A percentile compares a stretch with the other conserved stretches of the same genome.
Evolutionary conservation across 2,888 invertebrate species (phyloP).

Genomic region (Agonopterix alstromeriana): DNA sequence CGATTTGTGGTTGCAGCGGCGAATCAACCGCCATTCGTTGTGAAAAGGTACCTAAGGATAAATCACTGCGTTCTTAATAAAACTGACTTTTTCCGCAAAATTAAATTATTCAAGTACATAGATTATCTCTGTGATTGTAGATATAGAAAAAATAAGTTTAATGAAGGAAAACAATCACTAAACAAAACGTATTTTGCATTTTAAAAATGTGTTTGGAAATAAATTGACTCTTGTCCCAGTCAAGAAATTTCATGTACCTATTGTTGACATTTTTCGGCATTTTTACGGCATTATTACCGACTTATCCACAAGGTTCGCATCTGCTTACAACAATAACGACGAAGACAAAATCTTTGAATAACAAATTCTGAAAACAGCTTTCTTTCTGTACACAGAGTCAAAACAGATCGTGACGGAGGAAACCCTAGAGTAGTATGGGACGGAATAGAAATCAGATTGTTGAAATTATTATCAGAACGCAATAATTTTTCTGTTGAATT

Average conservation of each 20-base stretch:
- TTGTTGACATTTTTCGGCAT: neutral
- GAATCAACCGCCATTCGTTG: slow-evolving; percentile 84
- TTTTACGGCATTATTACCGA: too few relatives aligned
- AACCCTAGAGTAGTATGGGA: slow-evolving; percentile 77
- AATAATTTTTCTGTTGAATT: slow-evolving; percentile 86
- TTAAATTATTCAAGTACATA: too few relatives aligned
- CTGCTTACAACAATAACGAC: too few relatives aligned
- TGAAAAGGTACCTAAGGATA: slow-evolving; percentile 69
- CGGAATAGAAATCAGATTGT: slow-evolving; percentile 83
- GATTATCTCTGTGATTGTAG: too few relatives aligned
- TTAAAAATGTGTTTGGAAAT: neutral
- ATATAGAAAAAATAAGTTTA: too few relatives aligned
- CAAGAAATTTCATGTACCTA: neutral
- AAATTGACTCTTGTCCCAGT: neutral
- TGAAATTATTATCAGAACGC: slow-evolving; percentile 77
- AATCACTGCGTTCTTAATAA: too few relatives aligned
- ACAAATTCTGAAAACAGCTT: neutral
- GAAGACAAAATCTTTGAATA: neutral
- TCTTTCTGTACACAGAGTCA: slow-evolving; percentile 34
- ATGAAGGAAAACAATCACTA: too few relatives aligned
- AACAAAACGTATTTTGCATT: neutral
- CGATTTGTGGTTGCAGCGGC: slow-evolving; percentile 82
- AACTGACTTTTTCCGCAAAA: too few relatives aligned
- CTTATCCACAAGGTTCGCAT: too few relatives aligned
- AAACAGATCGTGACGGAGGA: slow-evolving; percentile 61